Percentiles rank a stretch among this genome's conserved stretches.
Conservation (phyloP, 2,888 invertebrate genomes). For the Agelastica alni region DNA sequence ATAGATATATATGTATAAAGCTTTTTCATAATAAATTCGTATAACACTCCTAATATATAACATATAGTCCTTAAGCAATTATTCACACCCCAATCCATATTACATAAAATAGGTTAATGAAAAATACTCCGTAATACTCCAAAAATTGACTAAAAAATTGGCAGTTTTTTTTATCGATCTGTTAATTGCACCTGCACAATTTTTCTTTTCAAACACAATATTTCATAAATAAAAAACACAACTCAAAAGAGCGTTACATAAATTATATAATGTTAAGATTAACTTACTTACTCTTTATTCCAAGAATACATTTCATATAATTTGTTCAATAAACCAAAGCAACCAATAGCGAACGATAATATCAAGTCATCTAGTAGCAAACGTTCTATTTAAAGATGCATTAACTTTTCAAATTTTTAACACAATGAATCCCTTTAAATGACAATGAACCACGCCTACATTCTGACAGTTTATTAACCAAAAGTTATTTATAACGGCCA, state of each 20-base stretch:
- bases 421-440: too few species aligned
- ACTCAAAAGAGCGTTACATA: too few species aligned
- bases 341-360: too few species aligned
- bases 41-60: conserved; percentile 31
- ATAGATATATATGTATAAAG: conserved; percentile 32
- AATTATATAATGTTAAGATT: neutral
- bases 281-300: neutral
- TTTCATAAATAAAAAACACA: neutral
- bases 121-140: conserved; percentile 16
- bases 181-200: neutral
- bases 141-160: conserved; percentile 19
- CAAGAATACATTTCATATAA: neutral
- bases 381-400: too few species aligned
- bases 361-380: too few species aligned
- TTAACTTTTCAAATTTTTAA: too few species aligned
- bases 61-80: conserved; percentile 28
- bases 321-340: neutral
- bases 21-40: conserved; percentile 30
- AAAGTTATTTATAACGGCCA: neutral
- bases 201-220: neutral
- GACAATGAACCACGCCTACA: too few species aligned
- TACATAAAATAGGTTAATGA: conserved; percentile 22
- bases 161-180: neutral
- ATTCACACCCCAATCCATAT: conserved; percentile 25
- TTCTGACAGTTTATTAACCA: too few species aligned